Evolutionary conservation across 2,113 vertebrate species (phyloP).

Genomic region (Etia nguti): DNA sequence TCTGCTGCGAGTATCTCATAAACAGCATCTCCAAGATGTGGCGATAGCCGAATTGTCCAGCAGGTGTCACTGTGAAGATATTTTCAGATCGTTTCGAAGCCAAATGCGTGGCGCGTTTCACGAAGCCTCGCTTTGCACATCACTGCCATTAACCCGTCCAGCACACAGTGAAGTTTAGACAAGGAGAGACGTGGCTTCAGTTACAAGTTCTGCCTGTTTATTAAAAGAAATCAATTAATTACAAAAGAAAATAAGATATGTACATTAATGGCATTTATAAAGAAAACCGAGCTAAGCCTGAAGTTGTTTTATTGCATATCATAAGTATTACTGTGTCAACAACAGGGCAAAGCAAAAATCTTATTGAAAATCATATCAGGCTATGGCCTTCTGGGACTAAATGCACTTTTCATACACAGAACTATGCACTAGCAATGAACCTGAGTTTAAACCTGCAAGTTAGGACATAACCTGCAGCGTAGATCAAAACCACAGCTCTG

Average conservation of each 20-base stretch:
- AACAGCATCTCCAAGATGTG: neutral
- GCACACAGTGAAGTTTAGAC: neutral
- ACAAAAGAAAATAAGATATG: neutral
- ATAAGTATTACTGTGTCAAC: neutral
- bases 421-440: neutral
- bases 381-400: neutral
- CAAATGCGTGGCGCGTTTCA: neutral
- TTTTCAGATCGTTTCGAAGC: neutral
- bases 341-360: neutral
- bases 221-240: neutral
- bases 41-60: neutral
- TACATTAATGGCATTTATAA: neutral
- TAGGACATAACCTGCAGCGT: neutral
- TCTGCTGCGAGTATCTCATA: neutral
- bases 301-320: neutral
- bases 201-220: neutral
- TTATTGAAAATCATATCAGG: neutral
- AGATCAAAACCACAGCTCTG: neutral
- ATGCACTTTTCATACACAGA: neutral
- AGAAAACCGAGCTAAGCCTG: neutral
- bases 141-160: neutral
- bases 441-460: neutral
- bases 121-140: neutral
- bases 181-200: neutral
- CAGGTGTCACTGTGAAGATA: neutral